Conservation (phyloP, 2,888 invertebrate genomes). For the Rhimphoctona megacephalus region DNA sequence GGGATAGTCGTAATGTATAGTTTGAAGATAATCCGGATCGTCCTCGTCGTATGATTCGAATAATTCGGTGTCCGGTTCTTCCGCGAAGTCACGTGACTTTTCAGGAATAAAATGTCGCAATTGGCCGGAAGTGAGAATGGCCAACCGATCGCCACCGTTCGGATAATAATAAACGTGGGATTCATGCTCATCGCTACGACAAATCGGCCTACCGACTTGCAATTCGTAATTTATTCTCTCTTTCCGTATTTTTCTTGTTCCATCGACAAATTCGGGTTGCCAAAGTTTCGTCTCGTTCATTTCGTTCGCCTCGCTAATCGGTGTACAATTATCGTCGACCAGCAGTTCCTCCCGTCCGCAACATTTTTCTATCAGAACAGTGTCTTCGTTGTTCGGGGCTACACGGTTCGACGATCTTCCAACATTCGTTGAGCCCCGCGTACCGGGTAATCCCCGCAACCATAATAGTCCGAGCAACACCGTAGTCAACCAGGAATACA, state of each 20-base stretch:
- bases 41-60: constrained; percentile 85
- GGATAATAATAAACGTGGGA: constrained; percentile 81
- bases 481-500: constrained; percentile 43
- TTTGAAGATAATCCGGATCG: constrained; percentile 85
- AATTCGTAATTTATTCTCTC: constrained; percentile 74
- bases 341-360: constrained; percentile 91
- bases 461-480: constrained; percentile 38
- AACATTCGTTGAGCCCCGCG: constrained; percentile 60
- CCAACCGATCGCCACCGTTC: constrained; percentile 78
- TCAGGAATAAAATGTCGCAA: constrained; percentile 88
- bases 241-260: constrained; percentile 19
- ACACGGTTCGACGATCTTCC: constrained; percentile 55
- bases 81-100: constrained; percentile 3
- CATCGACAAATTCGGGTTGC: constrained; percentile 79
- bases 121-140: constrained; percentile 89
- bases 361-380: constrained; percentile 91
- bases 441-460: constrained; percentile 28
- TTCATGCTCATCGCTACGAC: constrained; percentile 79
- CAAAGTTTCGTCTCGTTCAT: constrained; percentile 79
- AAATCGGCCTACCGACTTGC: constrained; percentile 79
- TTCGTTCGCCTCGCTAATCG: constrained; percentile 86
- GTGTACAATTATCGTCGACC: constrained; percentile 89
- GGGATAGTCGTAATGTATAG: constrained; percentile 89
- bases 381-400: constrained; percentile 65
- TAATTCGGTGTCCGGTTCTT: constrained; percentile 71